phyloP scores from a whole-genome alignment of 2,113 vertebrate species.

The Colistium nudipinnis region DNA sequence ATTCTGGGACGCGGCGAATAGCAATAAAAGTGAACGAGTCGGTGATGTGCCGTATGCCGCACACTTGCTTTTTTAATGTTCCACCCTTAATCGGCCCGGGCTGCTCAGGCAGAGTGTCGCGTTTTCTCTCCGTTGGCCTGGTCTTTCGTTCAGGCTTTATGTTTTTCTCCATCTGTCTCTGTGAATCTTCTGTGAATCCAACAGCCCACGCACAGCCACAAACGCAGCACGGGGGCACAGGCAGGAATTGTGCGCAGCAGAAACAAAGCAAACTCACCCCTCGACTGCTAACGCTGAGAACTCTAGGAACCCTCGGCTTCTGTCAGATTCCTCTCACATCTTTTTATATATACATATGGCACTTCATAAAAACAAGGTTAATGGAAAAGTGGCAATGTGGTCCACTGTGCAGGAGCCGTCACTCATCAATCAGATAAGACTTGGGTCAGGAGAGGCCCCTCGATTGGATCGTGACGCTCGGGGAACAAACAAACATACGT shows the following conservation, averaged over 20 bases:
- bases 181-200: constrained; percentile 10
- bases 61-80: constrained; percentile 47
- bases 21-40: constrained; percentile 58
- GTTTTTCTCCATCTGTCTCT: constrained; percentile 24
- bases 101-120: constrained; percentile 12
- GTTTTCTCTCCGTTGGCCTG: background rate
- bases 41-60: constrained; percentile 40
- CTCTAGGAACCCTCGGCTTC: constrained; percentile 28
- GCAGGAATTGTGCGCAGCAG: constrained; percentile 5
- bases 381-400: constrained; percentile 62
- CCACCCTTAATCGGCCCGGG: constrained; percentile 41
- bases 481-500: constrained; percentile 47
- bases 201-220: background rate
- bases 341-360: background rate
- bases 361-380: constrained; percentile 60
- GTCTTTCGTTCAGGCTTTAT: constrained; percentile 2
- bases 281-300: constrained; percentile 9
- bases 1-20: constrained; percentile 48
- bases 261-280: constrained; percentile 11
- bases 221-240: background rate
- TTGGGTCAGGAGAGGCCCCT: constrained; percentile 48
- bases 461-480: constrained; percentile 32
- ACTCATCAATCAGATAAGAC: constrained; percentile 58
- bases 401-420: constrained; percentile 27
- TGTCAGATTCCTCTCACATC: constrained; percentile 12